Percentiles rank a stretch among this genome's conserved stretches.
Evolutionary conservation across 1,140 invertebrate species (phyloP).

Genomic region (Protaetia brevitarsis): DNA sequence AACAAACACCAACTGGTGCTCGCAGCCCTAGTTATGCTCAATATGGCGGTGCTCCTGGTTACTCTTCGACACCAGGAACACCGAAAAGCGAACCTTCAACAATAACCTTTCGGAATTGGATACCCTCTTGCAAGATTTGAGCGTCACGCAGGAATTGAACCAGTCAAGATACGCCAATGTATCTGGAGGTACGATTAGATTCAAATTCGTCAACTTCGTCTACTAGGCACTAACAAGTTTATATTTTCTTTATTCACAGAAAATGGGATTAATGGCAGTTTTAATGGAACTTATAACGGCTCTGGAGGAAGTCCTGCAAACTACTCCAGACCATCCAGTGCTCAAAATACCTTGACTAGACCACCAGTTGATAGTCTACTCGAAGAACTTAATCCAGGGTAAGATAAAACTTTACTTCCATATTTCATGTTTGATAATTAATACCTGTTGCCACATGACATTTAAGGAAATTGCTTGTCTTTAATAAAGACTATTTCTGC

Average conservation of each 20-base stretch:
- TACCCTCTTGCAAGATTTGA: constrained; percentile 85
- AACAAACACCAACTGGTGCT: constrained; percentile 34
- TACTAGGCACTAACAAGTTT: constrained; percentile 16
- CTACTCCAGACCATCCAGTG: constrained; percentile 44
- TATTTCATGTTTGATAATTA: not conserved
- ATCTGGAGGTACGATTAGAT: constrained; percentile 30
- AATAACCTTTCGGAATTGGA: constrained; percentile 90
- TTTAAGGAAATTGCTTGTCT: not conserved
- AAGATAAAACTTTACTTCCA: constrained; percentile 48
- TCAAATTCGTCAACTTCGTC: not conserved
- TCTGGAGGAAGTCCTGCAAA: constrained; percentile 43
- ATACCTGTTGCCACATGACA: not conserved
- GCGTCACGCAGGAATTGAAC: constrained; percentile 62
- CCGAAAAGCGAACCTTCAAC: constrained; percentile 52
- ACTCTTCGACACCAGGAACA: constrained; percentile 22
- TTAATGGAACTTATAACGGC: constrained; percentile 36
- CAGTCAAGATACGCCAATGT: constrained; percentile 43
- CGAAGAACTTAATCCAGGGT: constrained; percentile 83
- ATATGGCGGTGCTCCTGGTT: constrained; percentile 5
- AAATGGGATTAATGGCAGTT: constrained; percentile 39
- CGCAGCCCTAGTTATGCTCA: constrained; percentile 24
- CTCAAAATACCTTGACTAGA: constrained; percentile 50
- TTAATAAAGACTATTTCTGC: no score
- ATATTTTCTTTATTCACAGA: constrained; percentile 29
- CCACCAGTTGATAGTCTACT: constrained; percentile 84